These are phyloP conservation scores for Tetramorium simillimum DNA, from an alignment of 1,140 invertebrate species.

Conservation along the genomic window DNA sequence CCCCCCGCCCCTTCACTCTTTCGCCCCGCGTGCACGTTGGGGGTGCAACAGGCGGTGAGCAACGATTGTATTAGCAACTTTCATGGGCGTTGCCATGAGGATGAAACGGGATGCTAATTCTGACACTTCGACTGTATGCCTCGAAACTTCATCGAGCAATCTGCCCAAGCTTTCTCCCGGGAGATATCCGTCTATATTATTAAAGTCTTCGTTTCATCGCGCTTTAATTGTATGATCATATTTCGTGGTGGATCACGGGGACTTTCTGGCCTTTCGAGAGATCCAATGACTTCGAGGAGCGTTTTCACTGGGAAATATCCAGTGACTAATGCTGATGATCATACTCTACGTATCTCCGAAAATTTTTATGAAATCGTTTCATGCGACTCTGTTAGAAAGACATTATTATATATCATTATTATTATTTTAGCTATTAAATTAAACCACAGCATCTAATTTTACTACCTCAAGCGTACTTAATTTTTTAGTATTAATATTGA, in stretches of 20 bases:
- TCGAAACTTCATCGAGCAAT: slow-evolving; percentile 31
- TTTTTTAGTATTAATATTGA: not conserved
- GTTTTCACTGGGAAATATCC: not conserved
- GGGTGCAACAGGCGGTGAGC: slow-evolving; percentile 66
- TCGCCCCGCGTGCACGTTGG: not conserved
- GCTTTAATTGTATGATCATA: slow-evolving; percentile 23
- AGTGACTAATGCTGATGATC: not conserved
- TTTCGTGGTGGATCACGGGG: slow-evolving; percentile 17
- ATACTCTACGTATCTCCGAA: not conserved
- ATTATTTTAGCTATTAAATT: not conserved
- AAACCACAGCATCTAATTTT: not conserved
- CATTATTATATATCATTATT: not conserved
- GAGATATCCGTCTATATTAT: slow-evolving; percentile 1
- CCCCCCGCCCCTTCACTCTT: not conserved
- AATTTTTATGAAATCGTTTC: not conserved
- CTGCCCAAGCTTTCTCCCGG: too few relatives aligned
- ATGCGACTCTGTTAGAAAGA: not conserved
- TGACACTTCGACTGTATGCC: slow-evolving; percentile 30
- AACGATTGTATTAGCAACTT: slow-evolving; percentile 70
- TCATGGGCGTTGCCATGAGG: slow-evolving; percentile 43
- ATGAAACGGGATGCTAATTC: slow-evolving; percentile 55
- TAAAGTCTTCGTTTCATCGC: slow-evolving; percentile 1
- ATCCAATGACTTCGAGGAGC: not conserved
- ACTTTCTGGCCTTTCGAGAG: not conserved
- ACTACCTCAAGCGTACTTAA: not conserved